Percentiles rank a stretch among this genome's conserved stretches.
phyloP scores from a whole-genome alignment of 2,797 vertebrate species.

The Somateria mollissima region DNA sequence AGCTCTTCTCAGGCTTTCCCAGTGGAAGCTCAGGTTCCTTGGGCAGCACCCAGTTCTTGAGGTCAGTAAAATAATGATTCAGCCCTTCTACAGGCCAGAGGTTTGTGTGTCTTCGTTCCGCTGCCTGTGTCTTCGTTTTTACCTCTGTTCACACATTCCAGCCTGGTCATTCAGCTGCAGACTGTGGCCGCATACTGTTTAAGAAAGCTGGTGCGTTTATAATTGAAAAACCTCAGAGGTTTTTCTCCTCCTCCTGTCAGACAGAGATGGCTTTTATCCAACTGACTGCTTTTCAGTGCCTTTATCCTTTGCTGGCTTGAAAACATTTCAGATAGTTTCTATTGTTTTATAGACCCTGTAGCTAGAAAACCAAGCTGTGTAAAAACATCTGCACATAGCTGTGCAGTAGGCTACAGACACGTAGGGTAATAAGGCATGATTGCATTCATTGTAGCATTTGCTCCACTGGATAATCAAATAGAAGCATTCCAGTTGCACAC shows the following conservation, averaged over 20 bases:
- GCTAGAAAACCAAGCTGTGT: conserved; percentile 62
- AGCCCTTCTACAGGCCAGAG: not conserved
- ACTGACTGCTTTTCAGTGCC: conserved; percentile 50
- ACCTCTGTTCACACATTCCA: not conserved
- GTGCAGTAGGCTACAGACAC: conserved; percentile 38
- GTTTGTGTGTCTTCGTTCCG: not conserved
- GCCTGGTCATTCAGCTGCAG: not conserved
- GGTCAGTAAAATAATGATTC: conserved; percentile 6
- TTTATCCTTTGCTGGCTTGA: conserved; percentile 64
- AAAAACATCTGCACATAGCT: conserved; percentile 63
- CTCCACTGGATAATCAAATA: conserved; percentile 59
- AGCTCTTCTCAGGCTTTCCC: not conserved
- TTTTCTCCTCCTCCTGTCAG: conserved; percentile 52
- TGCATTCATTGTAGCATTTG: conserved; percentile 27
- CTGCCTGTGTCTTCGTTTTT: not conserved
- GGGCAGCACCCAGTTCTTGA: conserved; percentile 1
- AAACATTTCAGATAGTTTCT: conserved; percentile 63
- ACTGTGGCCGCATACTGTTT: not conserved
- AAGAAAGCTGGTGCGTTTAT: not conserved
- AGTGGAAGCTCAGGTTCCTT: not conserved
- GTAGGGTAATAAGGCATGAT: conserved; percentile 48
- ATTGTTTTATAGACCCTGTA: conserved; percentile 70
- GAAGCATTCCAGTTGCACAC: conserved; percentile 53
- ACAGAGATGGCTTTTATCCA: conserved; percentile 53
- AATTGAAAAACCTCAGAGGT: conserved; percentile 25